Percentiles rank a stretch among this genome's conserved stretches.
These are phyloP conservation scores for Saiga tatarica DNA, from an alignment of 2,113 vertebrate species.

Conservation along the genomic window DNA sequence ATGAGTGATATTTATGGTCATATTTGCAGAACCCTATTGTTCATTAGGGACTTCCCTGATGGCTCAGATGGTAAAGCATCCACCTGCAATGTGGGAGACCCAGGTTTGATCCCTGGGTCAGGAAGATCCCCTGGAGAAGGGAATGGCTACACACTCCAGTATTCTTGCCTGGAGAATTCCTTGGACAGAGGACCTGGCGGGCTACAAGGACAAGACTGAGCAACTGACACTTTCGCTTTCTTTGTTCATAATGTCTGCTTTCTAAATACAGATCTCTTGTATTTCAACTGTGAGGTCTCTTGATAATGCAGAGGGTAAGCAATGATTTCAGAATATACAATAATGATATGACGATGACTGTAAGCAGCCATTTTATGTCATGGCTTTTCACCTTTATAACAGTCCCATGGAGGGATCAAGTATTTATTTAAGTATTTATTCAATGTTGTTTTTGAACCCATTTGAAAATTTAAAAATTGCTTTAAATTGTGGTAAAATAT, in stretches of 20 bases:
- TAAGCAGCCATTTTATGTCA: neutral
- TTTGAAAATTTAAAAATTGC: neutral
- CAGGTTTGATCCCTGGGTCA: neutral
- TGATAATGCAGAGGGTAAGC: neutral
- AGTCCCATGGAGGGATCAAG: neutral
- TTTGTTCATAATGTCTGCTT: neutral
- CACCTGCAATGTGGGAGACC: neutral
- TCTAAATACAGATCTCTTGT: neutral
- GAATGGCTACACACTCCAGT: neutral
- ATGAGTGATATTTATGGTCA: neutral
- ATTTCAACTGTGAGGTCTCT: neutral
- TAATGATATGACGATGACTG: neutral
- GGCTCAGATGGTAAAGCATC: neutral
- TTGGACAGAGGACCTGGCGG: neutral
- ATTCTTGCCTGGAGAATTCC: neutral
- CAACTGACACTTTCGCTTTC: neutral
- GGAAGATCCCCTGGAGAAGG: neutral
- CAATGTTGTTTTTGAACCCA: neutral
- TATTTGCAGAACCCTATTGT: neutral
- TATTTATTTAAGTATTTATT: neutral
- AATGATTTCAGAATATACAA: neutral
- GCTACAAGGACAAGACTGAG: neutral
- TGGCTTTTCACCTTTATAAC: neutral
- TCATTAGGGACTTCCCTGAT: neutral
- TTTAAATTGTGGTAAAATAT: neutral